phyloP scores from a whole-genome alignment of 2,888 invertebrate genomes.

The Pandemis heparana region DNA sequence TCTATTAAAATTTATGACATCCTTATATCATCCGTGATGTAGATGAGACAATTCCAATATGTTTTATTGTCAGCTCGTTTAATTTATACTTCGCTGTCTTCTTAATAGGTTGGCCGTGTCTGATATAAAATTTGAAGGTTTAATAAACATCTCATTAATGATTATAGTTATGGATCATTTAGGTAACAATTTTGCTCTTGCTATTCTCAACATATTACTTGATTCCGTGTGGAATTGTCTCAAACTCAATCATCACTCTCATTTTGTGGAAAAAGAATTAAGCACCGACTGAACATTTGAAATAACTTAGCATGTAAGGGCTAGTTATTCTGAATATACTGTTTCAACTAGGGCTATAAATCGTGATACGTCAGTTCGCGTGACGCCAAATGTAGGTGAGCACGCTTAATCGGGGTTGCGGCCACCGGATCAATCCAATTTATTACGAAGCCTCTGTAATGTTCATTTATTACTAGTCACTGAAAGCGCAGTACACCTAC shows the following conservation, averaged over 20 bases:
- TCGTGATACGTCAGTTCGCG: conserved; percentile 52
- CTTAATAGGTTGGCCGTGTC: conserved; percentile 22
- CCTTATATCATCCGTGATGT: conserved; percentile 41
- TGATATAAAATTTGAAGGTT: conserved; percentile 21
- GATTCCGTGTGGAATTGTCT: not conserved
- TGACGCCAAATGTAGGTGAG: conserved; percentile 63
- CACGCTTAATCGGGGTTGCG: conserved; percentile 58
- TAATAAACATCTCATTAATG: conserved; percentile 35
- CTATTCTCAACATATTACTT: conserved; percentile 2
- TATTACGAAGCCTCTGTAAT: conserved; percentile 54
- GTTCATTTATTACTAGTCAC: conserved; percentile 43
- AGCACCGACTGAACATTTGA: not conserved
- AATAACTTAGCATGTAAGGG: conserved; percentile 11
- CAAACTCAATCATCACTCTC: not conserved
- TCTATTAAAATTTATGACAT: conserved; percentile 50
- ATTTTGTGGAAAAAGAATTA: not conserved
- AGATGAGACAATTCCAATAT: conserved; percentile 40
- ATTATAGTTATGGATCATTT: conserved; percentile 25
- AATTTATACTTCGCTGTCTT: conserved; percentile 30
- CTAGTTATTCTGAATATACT: conserved; percentile 27
- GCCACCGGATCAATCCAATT: conserved; percentile 61
- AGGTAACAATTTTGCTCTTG: not conserved
- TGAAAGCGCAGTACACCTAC: not conserved
- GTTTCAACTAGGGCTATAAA: conserved; percentile 19
- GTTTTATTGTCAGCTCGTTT: conserved; percentile 36